A percentile compares a stretch with the other conserved stretches of the same genome.
Conservation (phyloP, 2,888 invertebrate species). For the Lacanobia oleracea region DNA sequence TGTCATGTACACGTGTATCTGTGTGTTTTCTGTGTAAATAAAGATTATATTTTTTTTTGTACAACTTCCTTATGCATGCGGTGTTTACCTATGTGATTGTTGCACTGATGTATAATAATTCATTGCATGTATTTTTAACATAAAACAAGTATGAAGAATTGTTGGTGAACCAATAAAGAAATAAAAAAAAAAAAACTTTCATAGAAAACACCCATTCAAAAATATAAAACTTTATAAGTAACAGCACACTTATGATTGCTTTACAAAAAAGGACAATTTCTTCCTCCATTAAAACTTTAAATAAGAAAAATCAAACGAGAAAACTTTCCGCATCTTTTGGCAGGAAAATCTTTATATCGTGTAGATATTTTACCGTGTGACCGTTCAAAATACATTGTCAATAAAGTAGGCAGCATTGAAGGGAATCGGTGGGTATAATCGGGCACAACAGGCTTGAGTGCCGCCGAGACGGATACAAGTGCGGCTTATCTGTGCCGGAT, state of each 20-base stretch:
- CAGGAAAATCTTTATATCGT: slow-evolving; percentile 20
- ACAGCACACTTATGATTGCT: slow-evolving; percentile 11
- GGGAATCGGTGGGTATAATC: slow-evolving; percentile 64
- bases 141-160: no score
- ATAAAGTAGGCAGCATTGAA: slow-evolving; percentile 56
- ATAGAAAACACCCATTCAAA: not conserved
- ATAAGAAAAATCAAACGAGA: slow-evolving; percentile 51
- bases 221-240: not conserved
- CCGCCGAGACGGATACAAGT: slow-evolving; percentile 73
- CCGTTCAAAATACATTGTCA: slow-evolving; percentile 55
- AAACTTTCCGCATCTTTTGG: slow-evolving; percentile 26
- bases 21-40: no score
- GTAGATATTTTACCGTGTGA: slow-evolving; percentile 53
- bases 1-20: no score
- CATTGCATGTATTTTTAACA: no score
- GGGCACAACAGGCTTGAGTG: slow-evolving; percentile 59
- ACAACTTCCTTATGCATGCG: no score
- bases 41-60: no score
- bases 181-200: no score
- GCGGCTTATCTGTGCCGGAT: slow-evolving; percentile 76
- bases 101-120: no score
- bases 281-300: slow-evolving; percentile 47
- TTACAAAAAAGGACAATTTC: slow-evolving; percentile 20
- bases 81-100: no score
- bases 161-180: no score